These are phyloP conservation scores for Microtus montanus DNA, from an alignment of 2,113 vertebrate species.

Conservation along the genomic window DNA sequence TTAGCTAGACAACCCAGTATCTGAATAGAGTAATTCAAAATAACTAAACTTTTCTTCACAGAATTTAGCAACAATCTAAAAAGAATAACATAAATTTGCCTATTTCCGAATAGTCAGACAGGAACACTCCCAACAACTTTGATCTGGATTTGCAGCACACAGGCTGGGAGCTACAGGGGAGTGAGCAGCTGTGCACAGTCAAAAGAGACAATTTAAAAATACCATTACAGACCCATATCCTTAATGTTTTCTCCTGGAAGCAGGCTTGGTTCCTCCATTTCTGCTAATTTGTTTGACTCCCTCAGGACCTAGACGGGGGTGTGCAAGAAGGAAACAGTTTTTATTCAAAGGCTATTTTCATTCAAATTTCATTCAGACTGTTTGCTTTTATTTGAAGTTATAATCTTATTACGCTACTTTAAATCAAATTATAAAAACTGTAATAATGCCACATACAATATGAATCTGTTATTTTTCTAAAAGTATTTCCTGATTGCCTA, in stretches of 20 bases:
- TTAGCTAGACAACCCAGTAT: constrained; percentile 5
- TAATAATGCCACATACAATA: neutral
- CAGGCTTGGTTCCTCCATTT: constrained; percentile 93
- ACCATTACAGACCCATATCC: constrained; percentile 88
- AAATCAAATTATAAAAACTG: constrained; percentile 54
- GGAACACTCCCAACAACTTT: neutral
- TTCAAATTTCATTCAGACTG: constrained; percentile 39
- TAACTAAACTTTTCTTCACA: constrained; percentile 5
- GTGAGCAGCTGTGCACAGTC: neutral
- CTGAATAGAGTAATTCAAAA: constrained; percentile 53
- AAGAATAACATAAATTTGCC: neutral
- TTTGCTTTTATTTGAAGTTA: constrained; percentile 38
- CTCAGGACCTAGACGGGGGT: constrained; percentile 81
- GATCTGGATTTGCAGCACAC: neutral
- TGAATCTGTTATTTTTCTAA: constrained; percentile 31
- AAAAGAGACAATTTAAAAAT: constrained; percentile 38
- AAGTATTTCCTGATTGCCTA: neutral
- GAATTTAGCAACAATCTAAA: constrained; percentile 43
- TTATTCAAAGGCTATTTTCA: constrained; percentile 55
- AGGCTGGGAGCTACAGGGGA: neutral
- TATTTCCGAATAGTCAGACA: neutral
- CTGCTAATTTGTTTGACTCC: constrained; percentile 90
- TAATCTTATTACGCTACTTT: neutral
- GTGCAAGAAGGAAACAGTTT: constrained; percentile 43
- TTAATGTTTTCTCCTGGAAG: constrained; percentile 95